These are phyloP conservation scores for Arrhamphus sclerolepis DNA, from an alignment of 2,797 vertebrate species.

Conservation along the genomic window DNA sequence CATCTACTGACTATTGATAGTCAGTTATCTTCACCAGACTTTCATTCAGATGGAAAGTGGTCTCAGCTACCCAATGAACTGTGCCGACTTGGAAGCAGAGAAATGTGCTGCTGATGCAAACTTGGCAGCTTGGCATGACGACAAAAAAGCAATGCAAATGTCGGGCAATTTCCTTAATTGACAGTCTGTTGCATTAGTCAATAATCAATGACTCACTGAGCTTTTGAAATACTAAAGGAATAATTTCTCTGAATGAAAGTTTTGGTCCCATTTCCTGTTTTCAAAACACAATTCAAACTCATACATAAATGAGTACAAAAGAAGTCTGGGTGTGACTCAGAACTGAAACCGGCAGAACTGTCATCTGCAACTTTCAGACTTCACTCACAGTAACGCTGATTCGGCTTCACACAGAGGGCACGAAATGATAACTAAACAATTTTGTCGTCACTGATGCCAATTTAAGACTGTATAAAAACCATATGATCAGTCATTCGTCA, in stretches of 20 bases:
- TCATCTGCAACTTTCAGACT: background rate
- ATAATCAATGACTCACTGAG: slow-evolving; percentile 30
- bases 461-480: background rate
- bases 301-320: background rate
- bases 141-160: slow-evolving; percentile 33
- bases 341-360: background rate
- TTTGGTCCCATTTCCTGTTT: slow-evolving; percentile 8
- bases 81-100: slow-evolving; percentile 24
- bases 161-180: slow-evolving; percentile 46
- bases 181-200: slow-evolving; percentile 23
- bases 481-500: slow-evolving; percentile 6
- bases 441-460: too few species aligned
- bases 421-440: too few species aligned
- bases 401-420: background rate
- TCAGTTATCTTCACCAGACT: background rate
- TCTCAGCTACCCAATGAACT: slow-evolving; percentile 23
- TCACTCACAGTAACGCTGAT: background rate
- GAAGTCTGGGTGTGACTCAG: background rate
- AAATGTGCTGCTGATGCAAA: slow-evolving; percentile 44
- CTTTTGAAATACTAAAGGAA: slow-evolving; percentile 26
- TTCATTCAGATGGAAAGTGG: slow-evolving; percentile 2
- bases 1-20: background rate
- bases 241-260: slow-evolving; percentile 6
- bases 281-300: background rate
- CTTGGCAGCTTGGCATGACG: slow-evolving; percentile 35